phyloP scores from a whole-genome alignment of 2,113 vertebrate species.

The Sander lucioperca region DNA sequence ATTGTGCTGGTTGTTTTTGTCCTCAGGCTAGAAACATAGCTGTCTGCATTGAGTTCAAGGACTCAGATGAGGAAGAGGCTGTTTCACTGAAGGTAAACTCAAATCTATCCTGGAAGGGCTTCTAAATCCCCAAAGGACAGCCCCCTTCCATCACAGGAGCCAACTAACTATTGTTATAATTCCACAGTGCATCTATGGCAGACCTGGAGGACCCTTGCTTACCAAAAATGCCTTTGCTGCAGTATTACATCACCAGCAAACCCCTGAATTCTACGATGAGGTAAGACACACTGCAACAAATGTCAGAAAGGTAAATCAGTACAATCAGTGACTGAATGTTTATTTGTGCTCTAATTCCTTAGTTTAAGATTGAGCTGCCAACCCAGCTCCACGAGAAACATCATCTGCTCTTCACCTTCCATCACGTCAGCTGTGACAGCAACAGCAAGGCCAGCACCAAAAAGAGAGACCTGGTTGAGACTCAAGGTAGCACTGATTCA shows the following conservation, averaged over 20 bases:
- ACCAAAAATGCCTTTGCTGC: conserved; percentile 91
- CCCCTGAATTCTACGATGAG: conserved; percentile 99
- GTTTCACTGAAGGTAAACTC: conserved; percentile 91
- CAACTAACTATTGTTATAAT: conserved; percentile 22
- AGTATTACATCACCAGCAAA: conserved; percentile 97
- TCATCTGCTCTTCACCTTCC: conserved; percentile 96
- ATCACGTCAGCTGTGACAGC: conserved; percentile 96
- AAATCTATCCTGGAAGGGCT: neutral
- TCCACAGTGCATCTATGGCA: conserved; percentile 94
- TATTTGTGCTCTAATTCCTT: conserved; percentile 43
- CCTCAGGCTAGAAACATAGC: conserved; percentile 97
- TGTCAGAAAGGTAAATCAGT: neutral
- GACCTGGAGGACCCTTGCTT: conserved; percentile 93
- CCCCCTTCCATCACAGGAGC: neutral
- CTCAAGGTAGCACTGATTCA: conserved; percentile 86
- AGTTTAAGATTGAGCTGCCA: conserved; percentile 98
- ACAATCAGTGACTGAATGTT: neutral
- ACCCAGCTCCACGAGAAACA: conserved; percentile 96
- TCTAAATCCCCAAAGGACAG: neutral
- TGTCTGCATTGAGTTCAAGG: conserved; percentile 95
- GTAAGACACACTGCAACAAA: conserved; percentile 76
- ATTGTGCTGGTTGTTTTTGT: conserved; percentile 28
- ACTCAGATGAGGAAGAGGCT: conserved; percentile 96
- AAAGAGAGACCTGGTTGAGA: conserved; percentile 93
- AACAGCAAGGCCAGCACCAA: conserved; percentile 98